phyloP scores from a whole-genome alignment of 2,113 vertebrate species.

The Poecile atricapillus region DNA sequence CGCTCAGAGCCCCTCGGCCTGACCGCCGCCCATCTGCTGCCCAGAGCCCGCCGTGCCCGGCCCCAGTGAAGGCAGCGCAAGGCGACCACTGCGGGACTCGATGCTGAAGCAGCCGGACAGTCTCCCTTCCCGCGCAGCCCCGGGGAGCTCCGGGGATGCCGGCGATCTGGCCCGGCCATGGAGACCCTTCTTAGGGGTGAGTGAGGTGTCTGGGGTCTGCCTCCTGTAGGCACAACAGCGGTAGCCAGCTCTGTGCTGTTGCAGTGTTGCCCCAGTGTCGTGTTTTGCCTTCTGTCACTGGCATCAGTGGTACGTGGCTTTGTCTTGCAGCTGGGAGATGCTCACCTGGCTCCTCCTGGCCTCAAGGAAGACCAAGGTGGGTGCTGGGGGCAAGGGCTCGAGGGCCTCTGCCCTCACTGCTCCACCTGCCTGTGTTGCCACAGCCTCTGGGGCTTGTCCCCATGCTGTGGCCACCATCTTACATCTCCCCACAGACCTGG shows the following conservation, averaged over 20 bases:
- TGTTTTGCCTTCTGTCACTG: rapidly evolving
- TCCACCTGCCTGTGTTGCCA: rapidly evolving
- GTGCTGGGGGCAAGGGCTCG: not conserved
- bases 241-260: not conserved
- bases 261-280: not conserved
- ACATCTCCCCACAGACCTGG: slow-evolving; percentile 53
- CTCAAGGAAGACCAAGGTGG: not conserved
- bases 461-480: rapidly evolving
- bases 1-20: not conserved
- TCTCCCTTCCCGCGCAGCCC: not conserved
- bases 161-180: not conserved
- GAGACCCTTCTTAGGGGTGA: slow-evolving; percentile 54
- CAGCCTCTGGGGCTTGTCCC: rapidly evolving
- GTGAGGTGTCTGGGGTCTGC: not conserved
- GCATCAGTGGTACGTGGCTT: rapidly evolving
- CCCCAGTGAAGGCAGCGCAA: not conserved
- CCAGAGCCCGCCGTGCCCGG: not conserved
- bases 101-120: slow-evolving; percentile 75
- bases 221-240: rapidly evolving
- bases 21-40: not conserved
- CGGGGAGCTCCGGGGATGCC: rapidly evolving
- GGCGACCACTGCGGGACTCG: slow-evolving; percentile 64
- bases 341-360: not conserved
- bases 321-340: slow-evolving; percentile 61
- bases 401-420: not conserved